A percentile compares a stretch with the other conserved stretches of the same genome.
Conservation (phyloP, 2,797 vertebrate genomes). For the Euphonia xanthogaster region DNA sequence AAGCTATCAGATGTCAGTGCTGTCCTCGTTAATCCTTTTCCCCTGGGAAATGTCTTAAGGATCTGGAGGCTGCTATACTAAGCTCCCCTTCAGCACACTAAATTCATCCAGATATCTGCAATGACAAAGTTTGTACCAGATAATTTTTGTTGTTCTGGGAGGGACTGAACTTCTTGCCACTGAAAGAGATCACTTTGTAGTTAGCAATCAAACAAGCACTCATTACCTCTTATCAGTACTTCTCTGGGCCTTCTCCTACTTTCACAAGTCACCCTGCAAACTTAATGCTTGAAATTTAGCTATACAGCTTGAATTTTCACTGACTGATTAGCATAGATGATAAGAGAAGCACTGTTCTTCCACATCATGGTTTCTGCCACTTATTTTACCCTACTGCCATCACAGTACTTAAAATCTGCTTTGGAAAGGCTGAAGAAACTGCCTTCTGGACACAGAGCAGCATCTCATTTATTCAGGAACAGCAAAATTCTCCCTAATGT, state of each 20-base stretch:
- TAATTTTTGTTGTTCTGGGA: background rate
- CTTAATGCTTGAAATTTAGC: background rate
- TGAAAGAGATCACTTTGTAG: background rate
- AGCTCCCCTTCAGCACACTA: conserved; percentile 1
- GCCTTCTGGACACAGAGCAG: background rate
- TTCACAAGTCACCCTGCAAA: background rate
- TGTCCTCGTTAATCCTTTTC: background rate
- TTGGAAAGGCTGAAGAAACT: background rate
- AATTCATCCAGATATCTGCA: background rate
- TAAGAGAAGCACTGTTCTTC: background rate
- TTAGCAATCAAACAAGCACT: background rate
- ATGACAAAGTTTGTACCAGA: conserved; percentile 2
- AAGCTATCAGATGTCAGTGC: conserved; percentile 30
- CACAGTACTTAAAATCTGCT: background rate
- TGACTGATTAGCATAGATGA: background rate
- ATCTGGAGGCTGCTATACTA: background rate
- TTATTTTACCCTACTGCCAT: background rate
- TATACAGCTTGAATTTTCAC: background rate
- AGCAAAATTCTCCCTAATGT: background rate
- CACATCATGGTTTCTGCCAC: background rate
- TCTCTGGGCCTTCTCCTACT: background rate
- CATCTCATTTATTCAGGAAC: background rate
- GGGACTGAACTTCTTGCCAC: background rate
- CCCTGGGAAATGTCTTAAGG: conserved; percentile 7
- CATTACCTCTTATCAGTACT: background rate